Evolutionary conservation across 1,140 invertebrate genomes (phyloP).

Genomic region (Lucilia sericata): DNA sequence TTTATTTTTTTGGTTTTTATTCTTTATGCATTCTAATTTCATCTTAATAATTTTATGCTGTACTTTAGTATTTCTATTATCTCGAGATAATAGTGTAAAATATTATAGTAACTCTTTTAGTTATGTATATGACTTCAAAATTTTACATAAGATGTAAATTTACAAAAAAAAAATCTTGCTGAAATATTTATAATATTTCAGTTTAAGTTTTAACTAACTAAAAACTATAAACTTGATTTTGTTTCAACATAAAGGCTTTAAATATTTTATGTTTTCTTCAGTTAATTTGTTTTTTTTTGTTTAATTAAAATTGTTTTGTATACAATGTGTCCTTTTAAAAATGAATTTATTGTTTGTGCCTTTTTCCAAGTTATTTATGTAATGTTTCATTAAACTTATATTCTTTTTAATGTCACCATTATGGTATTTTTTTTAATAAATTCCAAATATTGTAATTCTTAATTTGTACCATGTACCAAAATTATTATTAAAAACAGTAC

Average conservation of each 20-base stretch:
- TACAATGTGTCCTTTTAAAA: neutral
- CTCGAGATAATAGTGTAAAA: neutral
- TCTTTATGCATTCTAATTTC: neutral
- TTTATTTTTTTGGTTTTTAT: neutral
- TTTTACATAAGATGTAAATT: neutral
- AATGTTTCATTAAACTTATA: no score
- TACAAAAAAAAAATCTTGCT: neutral
- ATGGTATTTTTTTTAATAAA: neutral
- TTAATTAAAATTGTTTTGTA: slow-evolving; percentile 17
- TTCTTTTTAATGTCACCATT: neutral
- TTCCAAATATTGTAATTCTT: slow-evolving; percentile 1
- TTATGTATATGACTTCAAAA: neutral
- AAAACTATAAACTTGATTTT: neutral
- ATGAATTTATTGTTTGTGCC: neutral
- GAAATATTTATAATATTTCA: slow-evolving; percentile 34
- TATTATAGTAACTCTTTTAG: neutral
- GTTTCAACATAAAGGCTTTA: neutral
- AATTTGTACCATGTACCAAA: neutral
- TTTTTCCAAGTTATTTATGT: neutral
- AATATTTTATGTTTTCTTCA: slow-evolving; percentile 7
- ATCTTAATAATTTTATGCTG: neutral
- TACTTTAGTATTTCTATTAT: neutral
- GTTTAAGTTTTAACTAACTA: neutral
- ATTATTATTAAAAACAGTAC: neutral
- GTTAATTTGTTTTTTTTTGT: slow-evolving; percentile 30